These are phyloP conservation scores for Bubo blakistoni DNA, from an alignment of 2,113 vertebrate species.

Conservation along the genomic window DNA sequence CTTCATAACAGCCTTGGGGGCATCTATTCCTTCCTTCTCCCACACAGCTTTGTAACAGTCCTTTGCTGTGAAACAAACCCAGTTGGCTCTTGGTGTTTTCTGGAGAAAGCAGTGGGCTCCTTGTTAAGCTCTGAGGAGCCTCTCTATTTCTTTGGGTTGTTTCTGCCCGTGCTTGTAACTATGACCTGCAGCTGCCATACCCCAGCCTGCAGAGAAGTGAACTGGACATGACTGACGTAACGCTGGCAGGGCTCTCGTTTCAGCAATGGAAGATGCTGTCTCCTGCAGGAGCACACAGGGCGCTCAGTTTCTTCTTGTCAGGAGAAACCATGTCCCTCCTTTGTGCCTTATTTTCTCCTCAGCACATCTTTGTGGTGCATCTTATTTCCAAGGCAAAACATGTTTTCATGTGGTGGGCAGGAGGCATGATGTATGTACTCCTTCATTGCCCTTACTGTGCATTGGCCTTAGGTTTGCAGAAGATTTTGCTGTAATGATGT, in stretches of 20 bases:
- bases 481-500: neutral
- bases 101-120: neutral
- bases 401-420: neutral
- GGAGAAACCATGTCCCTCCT: neutral
- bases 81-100: neutral
- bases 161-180: fast-evolving
- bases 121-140: neutral
- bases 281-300: neutral
- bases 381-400: neutral
- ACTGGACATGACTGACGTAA: fast-evolving
- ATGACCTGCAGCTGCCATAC: fast-evolving
- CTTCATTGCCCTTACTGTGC: fast-evolving
- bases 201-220: neutral
- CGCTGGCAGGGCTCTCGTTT: fast-evolving
- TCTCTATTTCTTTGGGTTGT: neutral
- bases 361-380: neutral
- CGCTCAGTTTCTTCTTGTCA: fast-evolving
- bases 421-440: fast-evolving
- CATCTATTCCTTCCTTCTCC: slow-evolving; percentile 22
- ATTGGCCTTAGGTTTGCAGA: neutral
- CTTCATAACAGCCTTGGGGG: neutral
- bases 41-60: slow-evolving; percentile 9
- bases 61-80: neutral
- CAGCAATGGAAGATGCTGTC: fast-evolving
- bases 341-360: neutral